Conservation (phyloP, 2,797 vertebrate genomes). For the Iguana delicatissima region DNA sequence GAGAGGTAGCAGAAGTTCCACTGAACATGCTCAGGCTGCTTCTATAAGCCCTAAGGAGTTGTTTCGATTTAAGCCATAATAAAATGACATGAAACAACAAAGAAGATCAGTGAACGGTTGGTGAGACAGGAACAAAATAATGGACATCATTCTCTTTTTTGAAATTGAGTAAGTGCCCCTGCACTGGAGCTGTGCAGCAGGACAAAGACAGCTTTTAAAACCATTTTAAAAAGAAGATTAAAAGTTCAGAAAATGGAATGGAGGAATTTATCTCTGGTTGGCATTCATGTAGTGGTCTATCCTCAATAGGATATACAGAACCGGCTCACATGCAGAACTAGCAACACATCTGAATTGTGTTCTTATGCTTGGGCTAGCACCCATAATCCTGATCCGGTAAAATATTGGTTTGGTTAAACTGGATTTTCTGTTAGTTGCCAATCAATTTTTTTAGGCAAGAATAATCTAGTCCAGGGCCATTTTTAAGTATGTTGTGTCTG, state of each 20-base stretch:
- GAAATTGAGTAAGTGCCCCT: neutral
- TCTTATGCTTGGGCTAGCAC: neutral
- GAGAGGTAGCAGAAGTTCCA: neutral
- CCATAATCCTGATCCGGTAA: neutral
- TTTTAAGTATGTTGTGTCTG: conserved; percentile 32
- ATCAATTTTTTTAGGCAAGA: conserved; percentile 60
- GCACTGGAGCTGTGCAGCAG: neutral
- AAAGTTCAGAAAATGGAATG: neutral
- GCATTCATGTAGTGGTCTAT: neutral
- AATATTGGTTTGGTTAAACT: neutral
- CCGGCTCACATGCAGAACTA: neutral
- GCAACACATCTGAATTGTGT: neutral
- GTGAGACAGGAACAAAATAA: neutral
- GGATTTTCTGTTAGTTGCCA: conserved; percentile 30
- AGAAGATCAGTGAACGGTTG: neutral
- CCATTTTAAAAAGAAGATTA: neutral
- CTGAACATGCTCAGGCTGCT: neutral
- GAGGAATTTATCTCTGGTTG: neutral
- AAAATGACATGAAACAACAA: neutral
- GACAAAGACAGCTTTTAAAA: neutral
- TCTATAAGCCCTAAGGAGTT: neutral
- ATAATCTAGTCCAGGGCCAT: conserved; percentile 49
- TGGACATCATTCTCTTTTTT: neutral
- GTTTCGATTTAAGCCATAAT: neutral
- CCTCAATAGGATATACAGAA: neutral